phyloP scores from a whole-genome alignment of 2,113 vertebrate species.

The Oplegnathus fasciatus region DNA sequence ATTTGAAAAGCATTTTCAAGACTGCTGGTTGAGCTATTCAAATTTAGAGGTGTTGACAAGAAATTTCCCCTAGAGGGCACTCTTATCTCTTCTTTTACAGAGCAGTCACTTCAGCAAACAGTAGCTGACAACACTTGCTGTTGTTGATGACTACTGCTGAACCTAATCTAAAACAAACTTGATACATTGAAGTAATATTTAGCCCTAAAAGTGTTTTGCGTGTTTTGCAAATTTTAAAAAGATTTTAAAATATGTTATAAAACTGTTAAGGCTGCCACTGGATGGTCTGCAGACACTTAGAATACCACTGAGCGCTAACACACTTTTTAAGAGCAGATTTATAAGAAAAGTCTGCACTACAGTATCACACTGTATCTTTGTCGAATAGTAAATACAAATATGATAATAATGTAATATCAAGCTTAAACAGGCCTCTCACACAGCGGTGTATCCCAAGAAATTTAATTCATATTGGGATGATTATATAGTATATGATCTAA shows the following conservation, averaged over 20 bases:
- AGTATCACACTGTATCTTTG: neutral
- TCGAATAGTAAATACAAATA: neutral
- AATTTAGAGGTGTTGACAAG: neutral
- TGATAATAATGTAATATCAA: no score
- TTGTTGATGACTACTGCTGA: neutral
- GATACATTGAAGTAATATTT: neutral
- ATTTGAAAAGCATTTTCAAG: neutral
- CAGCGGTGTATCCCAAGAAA: no score
- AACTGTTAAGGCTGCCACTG: neutral
- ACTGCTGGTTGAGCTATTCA: neutral
- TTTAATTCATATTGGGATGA: no score
- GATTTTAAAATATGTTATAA: neutral
- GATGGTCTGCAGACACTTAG: no score
- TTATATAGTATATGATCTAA: no score
- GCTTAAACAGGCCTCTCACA: no score
- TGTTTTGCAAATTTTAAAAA: neutral
- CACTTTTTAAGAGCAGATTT: neutral
- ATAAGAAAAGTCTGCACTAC: neutral
- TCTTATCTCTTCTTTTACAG: neutral
- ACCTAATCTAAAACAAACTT: neutral
- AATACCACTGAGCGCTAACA: no score
- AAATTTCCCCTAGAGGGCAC: constrained; percentile 35
- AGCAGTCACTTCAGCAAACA: neutral
- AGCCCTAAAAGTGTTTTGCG: neutral
- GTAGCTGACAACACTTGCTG: neutral